phyloP scores from a whole-genome alignment of 2,888 invertebrate species.

The Limnephilus auricula region DNA sequence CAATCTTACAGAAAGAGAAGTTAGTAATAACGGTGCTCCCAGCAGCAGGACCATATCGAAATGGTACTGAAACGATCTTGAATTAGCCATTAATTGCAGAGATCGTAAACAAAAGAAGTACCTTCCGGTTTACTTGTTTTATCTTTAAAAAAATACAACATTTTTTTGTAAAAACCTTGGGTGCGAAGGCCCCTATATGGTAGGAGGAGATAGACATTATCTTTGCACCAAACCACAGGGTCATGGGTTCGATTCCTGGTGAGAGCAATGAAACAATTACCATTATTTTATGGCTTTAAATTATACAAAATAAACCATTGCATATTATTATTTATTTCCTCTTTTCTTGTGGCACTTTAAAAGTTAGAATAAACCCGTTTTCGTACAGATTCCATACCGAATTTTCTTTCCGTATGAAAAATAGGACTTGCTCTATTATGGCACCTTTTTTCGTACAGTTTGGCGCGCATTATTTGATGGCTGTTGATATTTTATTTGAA shows the following conservation, averaged over 20 bases:
- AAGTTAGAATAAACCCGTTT: no score
- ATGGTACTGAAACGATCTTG: neutral
- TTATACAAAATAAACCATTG: neutral
- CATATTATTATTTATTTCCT: neutral
- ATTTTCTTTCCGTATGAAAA: no score
- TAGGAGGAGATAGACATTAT: neutral
- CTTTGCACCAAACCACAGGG: neutral
- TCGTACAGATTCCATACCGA: no score
- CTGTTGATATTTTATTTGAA: no score
- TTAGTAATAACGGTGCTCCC: neutral
- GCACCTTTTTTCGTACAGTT: no score
- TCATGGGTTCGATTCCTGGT: slow-evolving; percentile 2
- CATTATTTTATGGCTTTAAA: neutral
- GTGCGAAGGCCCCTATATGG: neutral
- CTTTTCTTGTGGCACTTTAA: no score
- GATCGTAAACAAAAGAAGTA: neutral
- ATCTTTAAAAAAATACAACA: neutral
- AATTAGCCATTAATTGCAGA: neutral
- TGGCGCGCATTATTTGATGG: no score
- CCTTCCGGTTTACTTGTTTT: neutral
- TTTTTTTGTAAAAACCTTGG: neutral
- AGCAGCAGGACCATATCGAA: neutral
- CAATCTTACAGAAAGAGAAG: neutral
- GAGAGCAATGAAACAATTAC: neutral
- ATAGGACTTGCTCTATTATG: no score